Base-by-base conservation (phyloP, 2,113 vertebrate species). In the Herpetotheres cachinnans region DNA sequence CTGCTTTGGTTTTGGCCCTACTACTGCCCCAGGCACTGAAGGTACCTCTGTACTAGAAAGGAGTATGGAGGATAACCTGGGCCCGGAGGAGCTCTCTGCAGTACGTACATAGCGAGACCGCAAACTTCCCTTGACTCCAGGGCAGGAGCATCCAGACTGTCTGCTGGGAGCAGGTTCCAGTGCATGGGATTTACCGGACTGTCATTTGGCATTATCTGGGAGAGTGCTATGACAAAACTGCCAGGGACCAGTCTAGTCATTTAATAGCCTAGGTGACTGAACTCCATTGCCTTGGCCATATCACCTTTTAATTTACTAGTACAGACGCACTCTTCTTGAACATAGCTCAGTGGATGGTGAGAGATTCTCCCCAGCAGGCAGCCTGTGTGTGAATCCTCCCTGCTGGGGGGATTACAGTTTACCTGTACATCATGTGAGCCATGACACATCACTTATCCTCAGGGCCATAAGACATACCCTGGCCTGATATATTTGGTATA, bases 41-140 rank as follows among this genome's bases (percentile, higher is more conserved):
- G 34, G 16, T 56, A 18, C 49, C 10, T 12, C 34, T 52, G 2
- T 12, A 8, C 46, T 29, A 38, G 24, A 71, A 71, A 29, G 34
- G 21, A 29, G 9, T 47, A 29, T 6, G 10, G 58, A 82, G 13
- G 10, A 14, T 36, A 80, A 40, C 12, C 34, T 47, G n/a, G 12
- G 2, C 30, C 30, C 0, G 0, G 3, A 83, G 13, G 11, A 80
- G 32, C 20, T 86, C 20, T 70, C 71, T 77, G 30, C 27, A 59
- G 12, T 2, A 21, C 1, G 1, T 16, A 44, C 0, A 0, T 10
- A 87, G 55, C 3, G 2, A 52, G 11, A 56, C 13, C 3, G 3
- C 40, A 71, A 13, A 80, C n/a, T 85, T 52, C 36, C 18, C 16
- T 47, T 65, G 34, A 58, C 16, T 67, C 7, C 44, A 50, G 40